A percentile compares a stretch with the other conserved stretches of the same genome.
These are phyloP conservation scores for Neoniphon sammara DNA, from an alignment of 2,797 vertebrate species.

Conservation along the genomic window DNA sequence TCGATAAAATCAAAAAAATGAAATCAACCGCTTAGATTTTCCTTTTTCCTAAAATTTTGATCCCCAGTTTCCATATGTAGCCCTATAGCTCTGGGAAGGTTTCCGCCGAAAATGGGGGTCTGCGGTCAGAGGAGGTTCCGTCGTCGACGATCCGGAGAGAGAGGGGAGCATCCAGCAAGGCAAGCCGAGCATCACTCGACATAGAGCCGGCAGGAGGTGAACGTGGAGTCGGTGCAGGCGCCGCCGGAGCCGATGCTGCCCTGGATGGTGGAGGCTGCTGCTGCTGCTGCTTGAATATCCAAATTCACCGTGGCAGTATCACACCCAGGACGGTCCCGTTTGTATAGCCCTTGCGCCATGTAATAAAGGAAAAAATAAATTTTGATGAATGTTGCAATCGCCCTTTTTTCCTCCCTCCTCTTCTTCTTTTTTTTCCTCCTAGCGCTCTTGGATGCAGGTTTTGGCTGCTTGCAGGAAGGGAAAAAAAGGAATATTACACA, in stretches of 20 bases:
- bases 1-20: conserved; percentile 25
- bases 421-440: conserved; percentile 11
- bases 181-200: conserved; percentile 85
- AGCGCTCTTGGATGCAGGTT: conserved; percentile 67
- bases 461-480: conserved; percentile 57
- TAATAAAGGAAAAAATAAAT: conserved; percentile 71
- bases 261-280: conserved; percentile 54
- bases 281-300: conserved; percentile 72
- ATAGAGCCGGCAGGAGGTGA: conserved; percentile 77
- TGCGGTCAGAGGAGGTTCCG: conserved; percentile 77
- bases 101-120: conserved; percentile 83
- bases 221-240: conserved; percentile 65
- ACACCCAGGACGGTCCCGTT: conserved; percentile 78
- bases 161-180: conserved; percentile 79
- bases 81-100: conserved; percentile 80
- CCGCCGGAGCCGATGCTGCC: conserved; percentile 61
- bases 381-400: conserved; percentile 68
- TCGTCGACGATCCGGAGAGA: conserved; percentile 81
- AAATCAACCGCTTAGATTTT: conserved; percentile 75
- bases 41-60: conserved; percentile 87
- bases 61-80: conserved; percentile 88
- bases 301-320: conserved; percentile 74
- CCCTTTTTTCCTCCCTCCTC: conserved; percentile 54
- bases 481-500: conserved; percentile 67
- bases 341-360: conserved; percentile 82